A percentile compares a stretch with the other conserved stretches of the same genome.
These are phyloP conservation scores for Drosophila tani DNA, from an alignment of 1,140 invertebrate species.

Conservation along the genomic window DNA sequence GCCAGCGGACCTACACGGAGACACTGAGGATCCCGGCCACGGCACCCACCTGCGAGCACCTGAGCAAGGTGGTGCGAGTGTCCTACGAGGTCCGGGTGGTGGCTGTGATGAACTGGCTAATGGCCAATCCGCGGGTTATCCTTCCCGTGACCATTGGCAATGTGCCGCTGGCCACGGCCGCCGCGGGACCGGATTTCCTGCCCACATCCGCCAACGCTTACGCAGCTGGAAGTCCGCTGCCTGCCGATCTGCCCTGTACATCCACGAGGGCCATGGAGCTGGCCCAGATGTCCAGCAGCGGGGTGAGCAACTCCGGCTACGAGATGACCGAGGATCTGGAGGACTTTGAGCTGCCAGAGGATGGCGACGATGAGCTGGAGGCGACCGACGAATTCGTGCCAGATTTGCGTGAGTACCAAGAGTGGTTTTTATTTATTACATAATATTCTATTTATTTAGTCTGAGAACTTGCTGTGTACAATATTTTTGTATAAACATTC, in stretches of 20 bases:
- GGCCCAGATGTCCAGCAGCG: conserved; percentile 35
- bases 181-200: conserved; percentile 18
- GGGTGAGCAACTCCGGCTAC: conserved; percentile 40
- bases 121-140: conserved; percentile 69
- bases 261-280: conserved; percentile 64
- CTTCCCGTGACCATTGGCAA: conserved; percentile 81
- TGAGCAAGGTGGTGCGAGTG: conserved; percentile 75
- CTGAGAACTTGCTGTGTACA: background rate
- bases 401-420: conserved; percentile 64
- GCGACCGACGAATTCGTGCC: conserved; percentile 53
- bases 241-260: conserved; percentile 68
- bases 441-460: background rate
- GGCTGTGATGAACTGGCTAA: conserved; percentile 77
- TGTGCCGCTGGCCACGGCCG: conserved; percentile 60
- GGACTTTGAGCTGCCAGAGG: conserved; percentile 69
- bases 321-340: conserved; percentile 55
- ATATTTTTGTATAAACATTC: background rate
- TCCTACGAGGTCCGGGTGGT: conserved; percentile 77
- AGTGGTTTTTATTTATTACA: background rate
- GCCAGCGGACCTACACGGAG: conserved; percentile 62
- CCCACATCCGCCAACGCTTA: background rate
- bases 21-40: conserved; percentile 76
- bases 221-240: conserved; percentile 27
- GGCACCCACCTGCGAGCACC: conserved; percentile 85
- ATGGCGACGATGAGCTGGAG: conserved; percentile 71